These are phyloP conservation scores for Tricholauxania praeusta DNA, from an alignment of 2,888 invertebrate species.

Conservation along the genomic window DNA sequence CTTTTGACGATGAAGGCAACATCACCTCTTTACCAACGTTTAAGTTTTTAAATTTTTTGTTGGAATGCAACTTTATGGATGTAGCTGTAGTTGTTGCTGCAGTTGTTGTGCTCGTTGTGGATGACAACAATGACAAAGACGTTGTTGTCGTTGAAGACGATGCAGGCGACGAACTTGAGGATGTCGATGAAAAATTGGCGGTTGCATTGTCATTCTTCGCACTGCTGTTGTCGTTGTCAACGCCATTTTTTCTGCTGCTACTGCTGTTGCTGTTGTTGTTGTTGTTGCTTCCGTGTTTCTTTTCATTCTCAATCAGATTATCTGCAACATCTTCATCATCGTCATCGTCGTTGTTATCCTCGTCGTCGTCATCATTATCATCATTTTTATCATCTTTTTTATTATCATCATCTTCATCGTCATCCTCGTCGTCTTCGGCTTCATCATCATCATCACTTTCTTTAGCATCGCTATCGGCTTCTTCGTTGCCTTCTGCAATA, in stretches of 20 bases:
- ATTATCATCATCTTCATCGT: slow-evolving; percentile 48
- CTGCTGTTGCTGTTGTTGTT: slow-evolving; percentile 32
- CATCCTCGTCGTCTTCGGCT: slow-evolving; percentile 7
- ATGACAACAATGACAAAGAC: slow-evolving; percentile 21
- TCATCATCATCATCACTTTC: slow-evolving; percentile 22
- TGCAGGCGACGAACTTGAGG: background rate
- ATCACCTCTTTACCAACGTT: slow-evolving; percentile 63
- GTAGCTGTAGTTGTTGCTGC: slow-evolving; percentile 14
- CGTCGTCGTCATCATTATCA: slow-evolving; percentile 22
- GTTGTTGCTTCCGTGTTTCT: slow-evolving; percentile 22
- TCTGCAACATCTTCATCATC: slow-evolving; percentile 19
- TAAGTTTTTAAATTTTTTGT: slow-evolving; percentile 63
- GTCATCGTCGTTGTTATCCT: slow-evolving; percentile 19
- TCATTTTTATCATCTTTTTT: slow-evolving; percentile 33
- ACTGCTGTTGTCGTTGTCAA: slow-evolving; percentile 33
- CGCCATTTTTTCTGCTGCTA: slow-evolving; percentile 36
- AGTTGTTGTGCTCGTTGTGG: background rate
- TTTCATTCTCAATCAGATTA: slow-evolving; percentile 20
- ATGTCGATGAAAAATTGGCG: slow-evolving; percentile 3
- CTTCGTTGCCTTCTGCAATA: background rate
- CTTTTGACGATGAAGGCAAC: slow-evolving; percentile 62
- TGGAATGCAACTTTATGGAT: slow-evolving; percentile 39
- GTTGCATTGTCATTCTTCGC: slow-evolving; percentile 24
- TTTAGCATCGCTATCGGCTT: background rate
- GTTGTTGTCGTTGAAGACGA: background rate